A percentile compares a stretch with the other conserved stretches of the same genome.
These are phyloP conservation scores for Tachycineta bicolor DNA, from an alignment of 2,113 vertebrate genomes.

Conservation along the genomic window DNA sequence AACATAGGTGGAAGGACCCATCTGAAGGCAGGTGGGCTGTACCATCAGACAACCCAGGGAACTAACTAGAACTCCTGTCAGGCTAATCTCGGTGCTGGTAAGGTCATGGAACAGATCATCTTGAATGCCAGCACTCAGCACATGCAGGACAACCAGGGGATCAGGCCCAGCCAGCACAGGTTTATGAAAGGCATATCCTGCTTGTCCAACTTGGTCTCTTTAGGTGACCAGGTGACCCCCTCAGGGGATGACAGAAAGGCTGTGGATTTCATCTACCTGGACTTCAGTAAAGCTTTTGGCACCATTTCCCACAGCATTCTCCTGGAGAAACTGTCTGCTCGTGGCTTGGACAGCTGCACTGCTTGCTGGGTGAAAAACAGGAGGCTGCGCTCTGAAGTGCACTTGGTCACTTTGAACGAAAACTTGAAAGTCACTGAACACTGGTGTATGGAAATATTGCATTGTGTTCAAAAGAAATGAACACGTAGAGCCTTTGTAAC, in stretches of 20 bases:
- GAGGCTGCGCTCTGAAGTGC: rapidly evolving
- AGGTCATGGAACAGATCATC: background rate
- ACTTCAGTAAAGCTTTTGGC: background rate
- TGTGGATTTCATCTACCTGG: rapidly evolving
- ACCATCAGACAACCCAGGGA: background rate
- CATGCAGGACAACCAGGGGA: background rate
- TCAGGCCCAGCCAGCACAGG: background rate
- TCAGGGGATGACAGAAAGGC: background rate
- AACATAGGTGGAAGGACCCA: background rate
- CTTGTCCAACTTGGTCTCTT: background rate
- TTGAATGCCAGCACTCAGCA: no score
- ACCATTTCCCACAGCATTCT: background rate
- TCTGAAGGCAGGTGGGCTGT: background rate
- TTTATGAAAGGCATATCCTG: background rate
- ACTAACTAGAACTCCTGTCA: background rate
- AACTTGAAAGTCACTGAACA: background rate
- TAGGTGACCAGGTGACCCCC: background rate
- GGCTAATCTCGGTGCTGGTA: background rate
- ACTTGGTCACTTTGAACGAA: rapidly evolving
- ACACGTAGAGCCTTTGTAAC: background rate
- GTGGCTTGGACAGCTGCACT: background rate
- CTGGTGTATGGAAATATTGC: background rate
- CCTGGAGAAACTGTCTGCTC: background rate
- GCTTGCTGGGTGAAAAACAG: rapidly evolving
- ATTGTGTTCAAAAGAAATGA: background rate